Conservation (phyloP, 2,113 vertebrate genomes). For the Atlantisia rogersi region DNA sequence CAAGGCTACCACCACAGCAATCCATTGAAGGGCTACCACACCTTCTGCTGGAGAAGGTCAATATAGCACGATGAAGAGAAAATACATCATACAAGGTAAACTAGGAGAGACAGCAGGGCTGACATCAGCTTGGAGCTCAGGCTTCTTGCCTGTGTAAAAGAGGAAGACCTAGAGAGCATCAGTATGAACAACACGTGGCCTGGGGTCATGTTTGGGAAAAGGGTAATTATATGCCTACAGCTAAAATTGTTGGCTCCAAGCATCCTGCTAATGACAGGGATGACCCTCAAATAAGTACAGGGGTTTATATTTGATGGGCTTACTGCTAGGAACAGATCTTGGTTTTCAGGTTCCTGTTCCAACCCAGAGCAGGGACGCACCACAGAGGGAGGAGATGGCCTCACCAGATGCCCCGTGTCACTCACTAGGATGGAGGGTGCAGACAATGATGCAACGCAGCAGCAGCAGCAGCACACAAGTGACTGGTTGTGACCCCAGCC, state of each 20-base stretch:
- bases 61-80: slow-evolving; percentile 6
- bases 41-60: slow-evolving; percentile 61
- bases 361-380: background rate
- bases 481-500: background rate
- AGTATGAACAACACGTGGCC: background rate
- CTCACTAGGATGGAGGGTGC: rapidly evolving
- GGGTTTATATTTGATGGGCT: background rate
- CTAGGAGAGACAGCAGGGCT: background rate
- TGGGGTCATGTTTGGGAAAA: background rate
- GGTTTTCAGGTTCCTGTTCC: background rate
- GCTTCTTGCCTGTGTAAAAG: background rate
- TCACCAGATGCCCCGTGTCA: background rate
- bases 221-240: background rate
- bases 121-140: background rate
- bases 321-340: background rate
- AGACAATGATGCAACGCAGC: rapidly evolving
- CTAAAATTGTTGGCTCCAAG: background rate
- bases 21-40: slow-evolving; percentile 31
- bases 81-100: background rate
- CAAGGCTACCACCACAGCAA: background rate
- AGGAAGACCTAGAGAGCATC: background rate
- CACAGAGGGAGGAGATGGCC: background rate
- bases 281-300: background rate
- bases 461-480: background rate
- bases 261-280: background rate